phyloP scores from a whole-genome alignment of 2,113 vertebrate species.

The Clarias gariepinus region DNA sequence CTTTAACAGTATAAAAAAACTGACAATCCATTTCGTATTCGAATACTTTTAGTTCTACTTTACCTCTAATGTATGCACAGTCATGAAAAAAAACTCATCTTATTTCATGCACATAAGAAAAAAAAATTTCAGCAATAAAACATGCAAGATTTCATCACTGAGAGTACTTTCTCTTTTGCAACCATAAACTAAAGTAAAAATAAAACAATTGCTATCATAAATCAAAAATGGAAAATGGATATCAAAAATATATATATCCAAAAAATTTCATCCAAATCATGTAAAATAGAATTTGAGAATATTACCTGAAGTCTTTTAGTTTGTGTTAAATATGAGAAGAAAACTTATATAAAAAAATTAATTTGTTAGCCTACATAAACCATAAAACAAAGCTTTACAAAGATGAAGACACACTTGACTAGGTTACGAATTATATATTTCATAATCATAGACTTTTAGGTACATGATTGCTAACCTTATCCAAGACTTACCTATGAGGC shows the following conservation, averaged over 20 bases:
- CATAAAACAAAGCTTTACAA: neutral
- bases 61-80: too few relatives aligned
- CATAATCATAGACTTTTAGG: neutral
- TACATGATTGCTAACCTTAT: neutral
- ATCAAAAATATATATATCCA: neutral
- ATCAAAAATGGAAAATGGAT: too few relatives aligned
- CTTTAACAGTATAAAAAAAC: neutral
- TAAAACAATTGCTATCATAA: neutral
- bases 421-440: neutral
- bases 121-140: neutral
- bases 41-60: too few relatives aligned
- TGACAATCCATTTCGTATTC: too few relatives aligned
- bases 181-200: neutral
- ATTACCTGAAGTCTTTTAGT: neutral
- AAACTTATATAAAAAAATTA: neutral
- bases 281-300: neutral
- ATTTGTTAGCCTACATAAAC: neutral
- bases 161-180: neutral
- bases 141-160: neutral
- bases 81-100: too few relatives aligned
- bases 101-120: neutral
- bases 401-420: neutral
- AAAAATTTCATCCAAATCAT: neutral
- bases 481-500: conserved; percentile 10
- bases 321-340: neutral